phyloP scores from a whole-genome alignment of 2,113 vertebrate genomes.

The Pelmatolapia mariae region DNA sequence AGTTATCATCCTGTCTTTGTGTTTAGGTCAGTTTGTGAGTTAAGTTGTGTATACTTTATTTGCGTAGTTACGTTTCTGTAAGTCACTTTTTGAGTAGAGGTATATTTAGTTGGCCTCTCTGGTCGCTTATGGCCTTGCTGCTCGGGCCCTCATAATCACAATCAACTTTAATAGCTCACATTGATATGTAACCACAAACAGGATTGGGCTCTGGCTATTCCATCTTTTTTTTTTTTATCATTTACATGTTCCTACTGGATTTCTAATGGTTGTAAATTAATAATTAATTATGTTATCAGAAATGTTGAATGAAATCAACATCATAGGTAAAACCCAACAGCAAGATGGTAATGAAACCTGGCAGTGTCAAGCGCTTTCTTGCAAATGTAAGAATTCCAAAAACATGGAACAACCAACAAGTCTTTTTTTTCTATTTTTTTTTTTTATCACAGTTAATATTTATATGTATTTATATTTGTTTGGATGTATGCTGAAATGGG shows the following conservation, averaged over 20 bases:
- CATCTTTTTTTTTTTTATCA: background rate
- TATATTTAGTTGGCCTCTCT: too few species aligned
- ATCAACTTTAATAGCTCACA: background rate
- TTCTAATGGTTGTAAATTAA: background rate
- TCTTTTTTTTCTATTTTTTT: background rate
- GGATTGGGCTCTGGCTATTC: background rate
- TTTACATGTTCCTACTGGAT: background rate
- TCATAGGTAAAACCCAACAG: background rate
- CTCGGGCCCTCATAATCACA: too few species aligned
- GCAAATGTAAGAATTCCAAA: background rate
- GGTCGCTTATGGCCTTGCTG: too few species aligned
- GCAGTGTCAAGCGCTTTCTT: background rate
- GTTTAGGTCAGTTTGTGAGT: too few species aligned
- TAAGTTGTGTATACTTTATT: too few species aligned
- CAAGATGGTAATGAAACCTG: background rate
- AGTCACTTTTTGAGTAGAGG: too few species aligned
- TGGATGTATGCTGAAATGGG: background rate
- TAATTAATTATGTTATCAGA: background rate
- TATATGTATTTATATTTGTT: background rate
- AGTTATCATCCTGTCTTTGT: too few species aligned
- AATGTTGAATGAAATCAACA: background rate
- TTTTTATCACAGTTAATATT: background rate
- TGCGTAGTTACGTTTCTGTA: too few species aligned
- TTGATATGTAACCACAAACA: background rate
- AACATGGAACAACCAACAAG: background rate